These are phyloP conservation scores for Irena cyanogastra DNA, from an alignment of 2,113 vertebrate species.

Conservation along the genomic window DNA sequence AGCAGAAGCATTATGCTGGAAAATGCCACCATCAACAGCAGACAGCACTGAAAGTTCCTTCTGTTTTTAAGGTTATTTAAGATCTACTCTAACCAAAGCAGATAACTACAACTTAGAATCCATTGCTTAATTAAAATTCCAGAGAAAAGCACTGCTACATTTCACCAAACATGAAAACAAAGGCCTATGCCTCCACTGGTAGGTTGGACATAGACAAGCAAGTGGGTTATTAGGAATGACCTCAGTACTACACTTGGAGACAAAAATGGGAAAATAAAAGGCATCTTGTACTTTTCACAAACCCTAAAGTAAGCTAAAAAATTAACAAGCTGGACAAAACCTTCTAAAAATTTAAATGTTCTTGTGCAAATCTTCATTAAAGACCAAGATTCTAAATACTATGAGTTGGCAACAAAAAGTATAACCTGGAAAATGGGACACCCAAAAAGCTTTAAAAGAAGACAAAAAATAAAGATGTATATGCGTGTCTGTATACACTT, in stretches of 20 bases:
- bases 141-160: neutral
- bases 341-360: neutral
- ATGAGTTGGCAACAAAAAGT: neutral
- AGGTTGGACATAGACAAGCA: neutral
- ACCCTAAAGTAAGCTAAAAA: neutral
- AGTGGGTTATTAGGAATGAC: neutral
- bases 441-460: neutral
- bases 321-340: neutral
- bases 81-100: neutral
- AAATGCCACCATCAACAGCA: neutral
- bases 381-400: neutral
- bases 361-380: neutral
- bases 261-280: neutral
- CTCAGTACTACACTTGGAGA: neutral
- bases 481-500: neutral
- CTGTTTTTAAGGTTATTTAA: neutral
- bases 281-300: neutral
- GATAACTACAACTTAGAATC: neutral
- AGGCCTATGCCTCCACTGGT: neutral
- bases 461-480: neutral
- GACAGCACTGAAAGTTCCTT: neutral
- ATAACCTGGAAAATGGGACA: neutral
- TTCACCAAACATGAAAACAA: neutral
- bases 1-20: neutral
- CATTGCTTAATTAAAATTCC: neutral